phyloP scores from a whole-genome alignment of 2,113 vertebrate species.

The Atrichornis clamosus region DNA sequence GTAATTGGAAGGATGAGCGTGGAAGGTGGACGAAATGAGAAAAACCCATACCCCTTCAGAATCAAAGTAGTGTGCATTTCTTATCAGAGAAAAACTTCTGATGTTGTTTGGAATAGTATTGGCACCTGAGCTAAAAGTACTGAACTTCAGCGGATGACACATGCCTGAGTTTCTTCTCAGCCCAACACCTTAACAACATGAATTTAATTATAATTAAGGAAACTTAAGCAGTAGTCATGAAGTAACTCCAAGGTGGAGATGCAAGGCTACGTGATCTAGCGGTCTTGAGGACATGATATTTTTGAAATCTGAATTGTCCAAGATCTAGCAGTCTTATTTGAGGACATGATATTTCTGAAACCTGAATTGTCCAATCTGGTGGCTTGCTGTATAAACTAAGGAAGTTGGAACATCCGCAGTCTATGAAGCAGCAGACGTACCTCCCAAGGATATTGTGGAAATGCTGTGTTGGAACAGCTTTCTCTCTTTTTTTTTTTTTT shows the following conservation, averaged over 20 bases:
- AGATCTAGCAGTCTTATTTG: accelerated
- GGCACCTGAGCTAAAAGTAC: background rate
- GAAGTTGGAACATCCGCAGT: conserved; percentile 8
- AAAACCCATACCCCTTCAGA: background rate
- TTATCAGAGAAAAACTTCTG: background rate
- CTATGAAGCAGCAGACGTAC: background rate
- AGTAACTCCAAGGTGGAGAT: background rate
- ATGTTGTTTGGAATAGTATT: background rate
- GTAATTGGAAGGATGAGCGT: background rate
- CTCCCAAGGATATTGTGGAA: background rate
- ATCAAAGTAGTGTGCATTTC: background rate
- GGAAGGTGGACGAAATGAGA: background rate
- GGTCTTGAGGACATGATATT: background rate
- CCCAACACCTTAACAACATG: background rate
- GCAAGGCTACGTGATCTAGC: background rate
- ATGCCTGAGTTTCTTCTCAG: background rate
- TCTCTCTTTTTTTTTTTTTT: background rate
- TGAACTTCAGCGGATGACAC: background rate
- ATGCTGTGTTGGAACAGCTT: background rate
- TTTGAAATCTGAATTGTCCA: background rate
- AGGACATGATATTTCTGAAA: background rate
- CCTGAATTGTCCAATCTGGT: background rate
- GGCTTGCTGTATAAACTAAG: background rate
- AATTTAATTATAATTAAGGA: background rate
- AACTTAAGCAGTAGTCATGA: background rate